Conservation (phyloP, 1,140 invertebrate species). For the Leptonema lineaticorne region DNA sequence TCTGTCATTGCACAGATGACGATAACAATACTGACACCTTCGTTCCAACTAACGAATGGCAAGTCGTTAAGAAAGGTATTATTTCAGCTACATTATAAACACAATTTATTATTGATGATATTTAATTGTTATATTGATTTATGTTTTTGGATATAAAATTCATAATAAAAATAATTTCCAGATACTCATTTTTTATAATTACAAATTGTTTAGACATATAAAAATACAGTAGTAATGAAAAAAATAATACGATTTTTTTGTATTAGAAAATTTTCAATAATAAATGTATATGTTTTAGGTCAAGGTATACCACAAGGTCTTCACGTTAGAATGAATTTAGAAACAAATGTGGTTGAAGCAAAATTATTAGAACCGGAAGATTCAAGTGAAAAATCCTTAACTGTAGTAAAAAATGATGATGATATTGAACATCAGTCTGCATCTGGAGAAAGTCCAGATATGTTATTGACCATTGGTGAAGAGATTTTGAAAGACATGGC, state of each 20-base stretch:
- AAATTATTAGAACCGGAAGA: slow-evolving; percentile 63
- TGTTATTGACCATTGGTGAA: slow-evolving; percentile 29
- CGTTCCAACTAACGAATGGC: slow-evolving; percentile 59
- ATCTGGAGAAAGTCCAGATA: not conserved
- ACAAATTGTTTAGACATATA: too few species aligned
- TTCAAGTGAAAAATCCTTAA: slow-evolving; percentile 41
- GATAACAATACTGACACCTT: slow-evolving; percentile 45
- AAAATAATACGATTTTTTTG: too few species aligned
- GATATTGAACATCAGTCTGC: slow-evolving; percentile 17
- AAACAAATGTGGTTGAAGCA: slow-evolving; percentile 69
- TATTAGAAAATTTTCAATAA: too few species aligned
- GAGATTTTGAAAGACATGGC: slow-evolving; percentile 46
- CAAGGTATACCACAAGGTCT: slow-evolving; percentile 69
- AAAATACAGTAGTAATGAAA: too few species aligned
- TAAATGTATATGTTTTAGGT: slow-evolving; percentile 57
- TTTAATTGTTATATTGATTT: too few species aligned
- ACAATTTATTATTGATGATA: too few species aligned
- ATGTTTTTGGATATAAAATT: too few species aligned
- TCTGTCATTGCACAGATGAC: not conserved
- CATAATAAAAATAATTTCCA: too few species aligned
- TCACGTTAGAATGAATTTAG: slow-evolving; percentile 69
- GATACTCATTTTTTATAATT: too few species aligned
- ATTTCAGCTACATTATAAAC: not conserved
- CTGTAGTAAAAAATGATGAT: slow-evolving; percentile 36
- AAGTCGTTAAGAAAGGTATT: slow-evolving; percentile 58